Evolutionary conservation across 1,140 invertebrate species (phyloP).

Genomic region (Temnothorax longispinosus): DNA sequence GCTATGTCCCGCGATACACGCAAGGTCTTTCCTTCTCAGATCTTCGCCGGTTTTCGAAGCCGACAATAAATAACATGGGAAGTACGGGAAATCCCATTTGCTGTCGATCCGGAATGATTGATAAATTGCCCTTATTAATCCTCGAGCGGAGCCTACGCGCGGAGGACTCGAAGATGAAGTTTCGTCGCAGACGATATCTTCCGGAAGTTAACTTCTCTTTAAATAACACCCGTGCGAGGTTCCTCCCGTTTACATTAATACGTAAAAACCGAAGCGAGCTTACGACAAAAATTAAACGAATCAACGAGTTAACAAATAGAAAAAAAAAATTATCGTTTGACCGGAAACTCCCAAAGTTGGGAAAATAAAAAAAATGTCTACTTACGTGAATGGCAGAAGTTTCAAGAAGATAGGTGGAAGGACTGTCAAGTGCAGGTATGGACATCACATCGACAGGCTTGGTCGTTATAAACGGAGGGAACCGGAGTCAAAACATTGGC

Average conservation of each 20-base stretch:
- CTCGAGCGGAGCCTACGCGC: slow-evolving; percentile 16
- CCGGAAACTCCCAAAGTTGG: slow-evolving; percentile 1
- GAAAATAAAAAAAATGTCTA: slow-evolving; percentile 70
- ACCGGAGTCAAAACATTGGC: background rate
- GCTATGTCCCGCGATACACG: background rate
- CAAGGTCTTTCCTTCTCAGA: background rate
- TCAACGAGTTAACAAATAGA: background rate
- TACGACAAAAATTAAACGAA: background rate
- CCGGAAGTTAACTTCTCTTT: background rate
- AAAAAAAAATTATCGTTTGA: background rate
- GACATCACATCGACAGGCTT: slow-evolving; percentile 49
- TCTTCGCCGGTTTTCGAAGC: background rate
- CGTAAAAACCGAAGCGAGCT: background rate
- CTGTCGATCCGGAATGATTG: slow-evolving; percentile 57
- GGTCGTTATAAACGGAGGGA: background rate
- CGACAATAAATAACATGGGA: slow-evolving; percentile 49
- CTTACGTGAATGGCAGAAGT: slow-evolving; percentile 77
- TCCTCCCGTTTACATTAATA: background rate
- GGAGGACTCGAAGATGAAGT: slow-evolving; percentile 38
- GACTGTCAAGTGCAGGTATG: slow-evolving; percentile 48
- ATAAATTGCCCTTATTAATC: slow-evolving; percentile 59
- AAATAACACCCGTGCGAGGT: background rate
- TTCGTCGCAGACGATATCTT: slow-evolving; percentile 25
- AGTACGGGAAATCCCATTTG: slow-evolving; percentile 45
- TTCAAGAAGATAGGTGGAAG: slow-evolving; percentile 60